Base-by-base conservation (phyloP, 2,797 vertebrate genomes). In the Oophaga sylvatica region DNA sequence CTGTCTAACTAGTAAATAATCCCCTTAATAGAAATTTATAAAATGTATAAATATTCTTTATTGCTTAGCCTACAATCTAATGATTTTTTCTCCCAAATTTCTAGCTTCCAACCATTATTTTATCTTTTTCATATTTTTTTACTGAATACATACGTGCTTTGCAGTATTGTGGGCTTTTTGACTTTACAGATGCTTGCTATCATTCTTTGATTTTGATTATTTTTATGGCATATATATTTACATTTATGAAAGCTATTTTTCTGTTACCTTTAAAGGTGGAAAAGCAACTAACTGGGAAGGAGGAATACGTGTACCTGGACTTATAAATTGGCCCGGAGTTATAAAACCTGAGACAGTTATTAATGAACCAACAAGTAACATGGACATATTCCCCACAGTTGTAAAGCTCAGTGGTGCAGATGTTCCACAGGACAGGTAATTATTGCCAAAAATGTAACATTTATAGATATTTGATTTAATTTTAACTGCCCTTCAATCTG, bases 221-320 rank as follows among this genome's bases (percentile, higher is more conserved):
- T 67, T 67, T 29, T 67, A 65, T 65, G 48, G 0, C 48, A 53
- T 53, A 11, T 11, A 60, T 60, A 31, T 19, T 45, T 41, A 35
- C 3, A 10, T 71, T 20, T 71, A 0, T 71, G 1, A 10, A 48
- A 41, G 20, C 7, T 9, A 41, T 75, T 22, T 75, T 45, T 45
- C 6, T 78, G 22, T 22, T 67, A 35, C 48, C 26, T 80, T 90
- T 93, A 80, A 91, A 99, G 97, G 94, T 68, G 97, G 97, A 68
- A 98, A 98, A 91, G 93, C 94, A 31, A 98, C 94, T 0, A 97
- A 96, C 62, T 98, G 96, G 96, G 97, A 99, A 93, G 97, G 97
- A 83, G 97, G 97, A 1, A 97, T 98, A 91, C 95, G 96, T 19
- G 95, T 98, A 8, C 97, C 97, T 0, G 97, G 96, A 6, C 91